Base-by-base conservation (phyloP, 2,888 invertebrate genomes). In the Xanthia icteritia region DNA sequence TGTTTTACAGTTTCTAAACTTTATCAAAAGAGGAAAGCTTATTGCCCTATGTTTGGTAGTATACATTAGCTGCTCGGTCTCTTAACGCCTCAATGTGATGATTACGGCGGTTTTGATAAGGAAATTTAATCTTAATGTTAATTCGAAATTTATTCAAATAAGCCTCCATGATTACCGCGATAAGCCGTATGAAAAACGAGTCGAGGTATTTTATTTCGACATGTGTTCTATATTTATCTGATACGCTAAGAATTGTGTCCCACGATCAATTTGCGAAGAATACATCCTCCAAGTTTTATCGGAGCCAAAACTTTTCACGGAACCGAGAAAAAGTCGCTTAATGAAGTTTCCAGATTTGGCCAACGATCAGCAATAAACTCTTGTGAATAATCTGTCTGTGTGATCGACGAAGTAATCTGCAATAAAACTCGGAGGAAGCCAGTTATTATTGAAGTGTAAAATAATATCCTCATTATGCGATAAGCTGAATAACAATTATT, bases 401-500 rank as follows among this genome's bases (percentile, higher is more conserved):
- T 63, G 81, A 80, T 73, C 81, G 74, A 13, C 66, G 67, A 75
- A 78, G 78, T 79, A 77, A 85, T 88, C 66, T 76, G 79, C 86
- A 81, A 86, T 84, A 86, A 87, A 88, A 84, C 82, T 82, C 76
- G 77, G 79, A 90, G 65, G 75, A 77, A 78, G 80, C 84, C 83
- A 76, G 83, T 87, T 81, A 83, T 86, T 85, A 88, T 86, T 82
- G 89, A 89, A 91, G 89, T 90, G 91, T 89, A 86, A 90, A 90
- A 90, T 90, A 90, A 91, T 88, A 87, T 82, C 85, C 87, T 90
- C 87, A 91, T 91, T 91, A 90, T 83, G 85, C 90, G 85, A 87
- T 86, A 86, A 84, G 84, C 81, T 79, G 90, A 89, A 90, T 91
- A 91, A 90, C 89, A 91, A 91, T 92, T 88, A 91, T 87, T 85